A percentile compares a stretch with the other conserved stretches of the same genome.
Evolutionary conservation across 2,797 vertebrate species (phyloP).

Genomic region (Tokudaia tokunoshimensis): DNA sequence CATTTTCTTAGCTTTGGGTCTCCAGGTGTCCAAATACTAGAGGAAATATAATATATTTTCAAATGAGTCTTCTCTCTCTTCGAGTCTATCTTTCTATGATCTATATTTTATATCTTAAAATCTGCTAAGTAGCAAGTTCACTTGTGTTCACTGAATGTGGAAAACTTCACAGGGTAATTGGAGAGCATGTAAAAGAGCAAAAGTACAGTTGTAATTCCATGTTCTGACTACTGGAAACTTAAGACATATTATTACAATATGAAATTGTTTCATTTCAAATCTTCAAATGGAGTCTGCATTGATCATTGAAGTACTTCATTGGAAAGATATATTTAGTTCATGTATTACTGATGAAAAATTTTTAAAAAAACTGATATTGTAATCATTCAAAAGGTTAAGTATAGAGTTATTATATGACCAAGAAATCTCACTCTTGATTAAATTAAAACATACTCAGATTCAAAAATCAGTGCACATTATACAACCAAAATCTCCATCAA

Average conservation of each 20-base stretch:
- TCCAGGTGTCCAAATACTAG: background rate
- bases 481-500: background rate
- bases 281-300: background rate
- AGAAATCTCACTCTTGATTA: background rate
- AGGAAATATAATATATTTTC: background rate
- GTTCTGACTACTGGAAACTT: background rate
- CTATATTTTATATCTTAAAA: background rate
- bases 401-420: background rate
- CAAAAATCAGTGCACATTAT: background rate
- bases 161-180: constrained; percentile 25
- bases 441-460: background rate
- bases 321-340: background rate
- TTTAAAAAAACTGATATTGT: background rate
- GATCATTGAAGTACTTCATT: background rate
- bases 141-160: background rate
- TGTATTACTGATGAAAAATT: background rate
- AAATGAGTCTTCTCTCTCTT: background rate
- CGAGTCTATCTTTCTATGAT: background rate
- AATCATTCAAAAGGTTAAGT: background rate
- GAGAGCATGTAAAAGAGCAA: background rate
- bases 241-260: constrained; percentile 11
- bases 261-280: constrained; percentile 20
- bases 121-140: constrained; percentile 28
- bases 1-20: background rate
- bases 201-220: background rate